A percentile compares a stretch with the other conserved stretches of the same genome.
Evolutionary conservation across 2,797 vertebrate genomes (phyloP).

Genomic region (Fringilla coelebs): DNA sequence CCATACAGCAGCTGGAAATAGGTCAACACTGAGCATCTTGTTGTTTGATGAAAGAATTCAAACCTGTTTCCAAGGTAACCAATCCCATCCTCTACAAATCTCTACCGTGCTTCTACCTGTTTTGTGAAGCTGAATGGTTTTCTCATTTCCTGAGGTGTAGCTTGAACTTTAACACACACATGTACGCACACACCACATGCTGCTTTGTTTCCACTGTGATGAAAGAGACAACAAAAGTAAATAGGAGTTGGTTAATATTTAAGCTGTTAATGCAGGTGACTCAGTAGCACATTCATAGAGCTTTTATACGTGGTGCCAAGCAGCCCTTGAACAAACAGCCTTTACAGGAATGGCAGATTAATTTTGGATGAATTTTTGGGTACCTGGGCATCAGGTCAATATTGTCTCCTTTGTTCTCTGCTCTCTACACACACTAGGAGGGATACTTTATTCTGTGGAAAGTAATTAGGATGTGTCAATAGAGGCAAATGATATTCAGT

Average conservation of each 20-base stretch:
- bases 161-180: not conserved
- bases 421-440: not conserved
- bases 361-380: constrained; percentile 38
- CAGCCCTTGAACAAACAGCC: constrained; percentile 36
- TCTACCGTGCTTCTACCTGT: constrained; percentile 34
- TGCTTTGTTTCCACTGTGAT: not conserved
- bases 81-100: constrained; percentile 45
- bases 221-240: constrained; percentile 24
- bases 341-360: constrained; percentile 37
- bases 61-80: constrained; percentile 74
- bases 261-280: constrained; percentile 1
- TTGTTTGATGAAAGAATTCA: constrained; percentile 65
- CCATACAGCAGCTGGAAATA: constrained; percentile 30
- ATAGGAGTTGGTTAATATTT: constrained; percentile 57
- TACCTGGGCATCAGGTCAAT: not conserved
- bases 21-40: constrained; percentile 49
- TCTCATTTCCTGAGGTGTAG: constrained; percentile 2
- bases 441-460: not conserved
- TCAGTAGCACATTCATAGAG: not conserved
- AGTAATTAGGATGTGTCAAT: not conserved
- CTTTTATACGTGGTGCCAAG: constrained; percentile 15
- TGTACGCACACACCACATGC: not conserved
- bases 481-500: not conserved
- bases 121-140: constrained; percentile 28
- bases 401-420: not conserved